Evolutionary conservation across 2,888 invertebrate species (phyloP).

Genomic region (Cryptocephalus moraei): DNA sequence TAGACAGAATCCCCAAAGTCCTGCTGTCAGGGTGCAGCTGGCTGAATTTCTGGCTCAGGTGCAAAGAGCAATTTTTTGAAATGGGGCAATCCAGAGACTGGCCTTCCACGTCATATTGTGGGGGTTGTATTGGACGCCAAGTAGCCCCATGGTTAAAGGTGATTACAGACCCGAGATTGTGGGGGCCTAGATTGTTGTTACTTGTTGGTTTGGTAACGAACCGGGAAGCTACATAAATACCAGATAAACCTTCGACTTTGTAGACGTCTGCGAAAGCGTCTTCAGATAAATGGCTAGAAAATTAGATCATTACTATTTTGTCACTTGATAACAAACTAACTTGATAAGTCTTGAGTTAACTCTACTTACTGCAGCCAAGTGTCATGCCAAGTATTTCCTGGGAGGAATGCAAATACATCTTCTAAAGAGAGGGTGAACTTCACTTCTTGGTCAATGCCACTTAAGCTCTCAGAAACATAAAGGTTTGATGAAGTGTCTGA

Average conservation of each 20-base stretch:
- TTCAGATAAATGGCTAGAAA: conserved; percentile 59
- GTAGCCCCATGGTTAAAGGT: conserved; percentile 80
- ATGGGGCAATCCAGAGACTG: conserved; percentile 54
- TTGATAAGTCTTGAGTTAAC: background rate
- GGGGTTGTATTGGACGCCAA: conserved; percentile 69
- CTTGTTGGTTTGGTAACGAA: conserved; percentile 44
- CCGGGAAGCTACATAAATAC: conserved; percentile 83
- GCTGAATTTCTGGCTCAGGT: conserved; percentile 78
- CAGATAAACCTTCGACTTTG: conserved; percentile 75
- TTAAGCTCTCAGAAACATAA: conserved; percentile 64
- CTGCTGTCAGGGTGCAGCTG: conserved; percentile 72
- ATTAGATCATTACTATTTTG: background rate
- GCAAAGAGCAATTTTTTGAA: conserved; percentile 67
- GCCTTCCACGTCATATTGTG: conserved; percentile 57
- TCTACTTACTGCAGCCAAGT: conserved; percentile 70
- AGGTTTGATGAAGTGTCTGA: conserved; percentile 61
- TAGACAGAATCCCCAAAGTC: conserved; percentile 72
- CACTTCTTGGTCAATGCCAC: conserved; percentile 43
- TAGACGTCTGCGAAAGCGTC: conserved; percentile 82
- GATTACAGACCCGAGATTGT: conserved; percentile 68
- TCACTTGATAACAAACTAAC: background rate
- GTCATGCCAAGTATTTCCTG: conserved; percentile 68
- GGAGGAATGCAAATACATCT: conserved; percentile 74
- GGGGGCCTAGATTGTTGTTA: conserved; percentile 52
- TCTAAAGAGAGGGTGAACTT: conserved; percentile 71